Base-by-base conservation (phyloP, 2,113 vertebrate species). In the Ctenodactylus gundi region DNA sequence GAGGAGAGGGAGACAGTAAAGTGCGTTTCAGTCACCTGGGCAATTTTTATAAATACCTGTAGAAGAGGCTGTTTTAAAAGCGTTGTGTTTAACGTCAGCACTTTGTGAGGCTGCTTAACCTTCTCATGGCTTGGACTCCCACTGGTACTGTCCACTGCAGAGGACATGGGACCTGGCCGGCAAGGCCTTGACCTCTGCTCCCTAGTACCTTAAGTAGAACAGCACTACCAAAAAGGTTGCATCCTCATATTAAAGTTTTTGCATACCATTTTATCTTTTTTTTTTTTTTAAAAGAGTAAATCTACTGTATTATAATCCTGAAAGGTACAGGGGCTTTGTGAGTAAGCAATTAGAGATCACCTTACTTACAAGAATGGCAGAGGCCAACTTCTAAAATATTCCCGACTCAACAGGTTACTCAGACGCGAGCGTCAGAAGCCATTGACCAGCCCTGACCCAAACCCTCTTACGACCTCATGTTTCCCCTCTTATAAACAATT, bases 41-140 rank as follows among this genome's bases (percentile, higher is more conserved):
- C 60, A 73, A 55, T 93, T 84, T 93, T 49, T 15, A 70, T 36
- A 92, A 84, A 97, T 91, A 57, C 84, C 53, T 7, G 31, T 75
- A 46, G 84, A 75, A 84, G 96, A 49, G n/a, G 90, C 88, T 90
- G 46, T 51, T 77, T 55, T 78, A 62, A 97, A 94, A 57, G 1
- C 9, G 93, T 91, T 62, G 13, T 90, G 41, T 12, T 25, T 93
- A 27, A 34, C 58, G 23, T 80, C 4, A 1, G 44, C 64, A 53
- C 8, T 3, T 5, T 13, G 29, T 53, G 39, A 64, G 41, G 10
- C 65, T 73, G 44, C 34, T 72, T 41, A 70, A 18, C 15, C 3
- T 15, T 64, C 23, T 84, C 7, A 17, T 5, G 58, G 44, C 23
- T n/a, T 15, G 25, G 60, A 53, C 29, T 23, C 25, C 60, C 29